These are phyloP conservation scores for Spinus olivaceus DNA, from an alignment of 2,797 vertebrate species.

Conservation along the genomic window DNA sequence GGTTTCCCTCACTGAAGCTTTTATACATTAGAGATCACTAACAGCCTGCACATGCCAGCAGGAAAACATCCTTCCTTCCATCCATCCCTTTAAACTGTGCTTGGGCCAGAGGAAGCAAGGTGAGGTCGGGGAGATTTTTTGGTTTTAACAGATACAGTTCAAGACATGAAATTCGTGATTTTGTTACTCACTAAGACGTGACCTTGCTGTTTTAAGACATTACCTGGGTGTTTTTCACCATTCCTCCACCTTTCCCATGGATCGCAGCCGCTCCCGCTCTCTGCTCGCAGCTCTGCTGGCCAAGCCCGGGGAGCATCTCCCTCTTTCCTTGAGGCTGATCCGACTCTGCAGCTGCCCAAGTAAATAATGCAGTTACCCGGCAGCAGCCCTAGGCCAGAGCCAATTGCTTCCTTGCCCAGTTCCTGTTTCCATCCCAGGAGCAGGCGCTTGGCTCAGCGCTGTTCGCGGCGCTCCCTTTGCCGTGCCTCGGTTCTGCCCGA, in stretches of 20 bases:
- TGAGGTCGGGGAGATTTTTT: not conserved
- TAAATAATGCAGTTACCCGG: not conserved
- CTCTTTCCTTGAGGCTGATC: not conserved
- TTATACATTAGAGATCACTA: not conserved
- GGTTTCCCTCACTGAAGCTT: not conserved
- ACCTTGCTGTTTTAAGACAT: fast-evolving
- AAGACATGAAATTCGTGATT: not conserved
- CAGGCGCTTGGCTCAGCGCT: fast-evolving
- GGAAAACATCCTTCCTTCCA: not conserved
- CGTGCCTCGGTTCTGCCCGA: not conserved
- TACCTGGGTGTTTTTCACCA: not conserved
- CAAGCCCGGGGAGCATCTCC: not conserved
- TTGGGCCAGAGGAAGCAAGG: not conserved
- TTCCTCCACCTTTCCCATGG: not conserved
- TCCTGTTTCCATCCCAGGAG: not conserved
- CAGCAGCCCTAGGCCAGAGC: not conserved
- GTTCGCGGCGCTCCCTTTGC: fast-evolving
- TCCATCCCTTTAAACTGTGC: not conserved
- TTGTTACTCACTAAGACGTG: not conserved
- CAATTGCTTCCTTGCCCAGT: not conserved
- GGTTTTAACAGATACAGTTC: not conserved
- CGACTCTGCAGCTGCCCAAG: not conserved
- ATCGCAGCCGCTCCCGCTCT: fast-evolving
- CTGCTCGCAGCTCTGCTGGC: fast-evolving
- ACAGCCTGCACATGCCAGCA: not conserved